Conservation (phyloP, 30 jellyfish, hydroid and myxozoan genomes). For the Aurelia sp. region DNA sequence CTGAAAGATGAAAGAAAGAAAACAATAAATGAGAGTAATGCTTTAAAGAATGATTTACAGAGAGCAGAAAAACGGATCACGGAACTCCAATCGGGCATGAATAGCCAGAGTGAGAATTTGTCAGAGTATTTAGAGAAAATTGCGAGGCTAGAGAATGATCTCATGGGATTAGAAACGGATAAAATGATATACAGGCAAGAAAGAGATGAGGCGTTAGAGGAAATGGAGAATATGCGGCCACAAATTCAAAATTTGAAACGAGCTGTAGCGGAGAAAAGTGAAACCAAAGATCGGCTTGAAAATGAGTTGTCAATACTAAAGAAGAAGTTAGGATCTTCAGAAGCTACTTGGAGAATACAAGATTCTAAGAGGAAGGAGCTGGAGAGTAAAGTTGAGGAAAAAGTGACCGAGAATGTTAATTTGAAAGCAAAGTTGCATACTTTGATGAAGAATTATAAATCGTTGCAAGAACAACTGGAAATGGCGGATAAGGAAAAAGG, state of each 20-base stretch:
- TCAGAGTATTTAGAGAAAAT: constrained; percentile 10
- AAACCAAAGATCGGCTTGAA: constrained; percentile 13
- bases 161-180: constrained; percentile 63
- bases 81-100: constrained; percentile 24
- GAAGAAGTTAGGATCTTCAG: constrained; percentile 8
- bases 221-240: constrained; percentile 31
- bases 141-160: constrained; percentile 34
- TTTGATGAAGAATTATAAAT: constrained; percentile 7
- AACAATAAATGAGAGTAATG: not conserved
- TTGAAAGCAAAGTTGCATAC: constrained; percentile 16
- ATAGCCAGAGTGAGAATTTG: constrained; percentile 18
- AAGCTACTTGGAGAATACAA: constrained; percentile 8
- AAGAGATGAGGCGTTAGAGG: constrained; percentile 59
- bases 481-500: constrained; percentile 19
- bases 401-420: constrained; percentile 3
- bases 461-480: constrained; percentile 30
- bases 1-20: constrained; percentile 38
- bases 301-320: constrained; percentile 13
- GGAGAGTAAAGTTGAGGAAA: constrained; percentile 37
- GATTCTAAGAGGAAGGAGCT: constrained; percentile 37
- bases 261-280: not conserved
- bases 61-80: constrained; percentile 20
- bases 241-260: constrained; percentile 32
- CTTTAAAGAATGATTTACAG: constrained; percentile 38
- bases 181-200: constrained; percentile 59